Base-by-base conservation (phyloP, 92 coral and sea anemone species). In the Muricea muricata region DNA sequence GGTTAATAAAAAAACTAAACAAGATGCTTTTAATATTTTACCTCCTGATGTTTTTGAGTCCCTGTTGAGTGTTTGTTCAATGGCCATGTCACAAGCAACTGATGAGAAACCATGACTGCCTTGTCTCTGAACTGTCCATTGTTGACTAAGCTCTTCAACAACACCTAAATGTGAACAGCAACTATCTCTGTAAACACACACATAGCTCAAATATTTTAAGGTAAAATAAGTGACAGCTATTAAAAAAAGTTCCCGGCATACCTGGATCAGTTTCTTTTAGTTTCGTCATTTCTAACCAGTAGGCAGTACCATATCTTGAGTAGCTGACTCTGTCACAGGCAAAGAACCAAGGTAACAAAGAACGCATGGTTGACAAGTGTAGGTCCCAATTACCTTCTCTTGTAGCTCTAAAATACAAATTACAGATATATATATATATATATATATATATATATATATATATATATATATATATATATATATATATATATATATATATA, bases 211-310 rank as follows among this genome's bases (percentile, higher is more conserved):
- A 3, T 14, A 66, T 29, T 33, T 30, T 5, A 13, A 9, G 9
- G 18, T n/a, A 2, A 67, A 67, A n/a, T 70, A 20, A 39, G 17
- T 45, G 46, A 67, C 72, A 82, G 65, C 80, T 76, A 73, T 5
- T 13, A 69, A 28, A 65, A 9, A 65, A 21, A 21, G n/a, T n/a
- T n/a, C n/a, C n/a, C n/a, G n/a, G n/a, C n/a, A n/a, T 84, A 84
- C 88, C 88, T 84, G 88, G 88, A 41, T 84, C 82, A 28, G 88
- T 84, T 30, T 41, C 40, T 76, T 84, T 56, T 34, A 75, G 78
- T 17, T 79, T 33, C 14, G 73, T 77, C 85, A 85, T 85, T 54
- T 85, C 89, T 17, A 85, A 45, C 89, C 79, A 78, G 46, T 78
- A 86, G 14, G 89, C 85, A 12, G 89, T 35, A 6, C 79, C 79